These are phyloP conservation scores for Glyphotaelius pellucidus DNA, from an alignment of 2,888 invertebrate species.

Conservation along the genomic window DNA sequence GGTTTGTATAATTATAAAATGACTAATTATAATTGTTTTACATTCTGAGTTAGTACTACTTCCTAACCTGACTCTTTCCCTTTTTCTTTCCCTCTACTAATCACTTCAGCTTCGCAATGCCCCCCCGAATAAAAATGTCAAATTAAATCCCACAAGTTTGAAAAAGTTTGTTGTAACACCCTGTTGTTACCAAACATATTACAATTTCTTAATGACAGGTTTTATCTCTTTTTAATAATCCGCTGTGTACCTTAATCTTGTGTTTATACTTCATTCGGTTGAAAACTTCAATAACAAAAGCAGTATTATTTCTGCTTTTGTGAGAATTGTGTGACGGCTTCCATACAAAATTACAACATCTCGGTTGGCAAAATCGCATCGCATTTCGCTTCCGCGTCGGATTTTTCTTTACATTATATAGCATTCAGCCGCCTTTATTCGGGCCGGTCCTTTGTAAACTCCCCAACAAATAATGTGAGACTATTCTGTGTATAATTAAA, in stretches of 20 bases:
- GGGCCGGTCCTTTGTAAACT: constrained; percentile 24
- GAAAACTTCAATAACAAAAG: not conserved
- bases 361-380: constrained; percentile 13
- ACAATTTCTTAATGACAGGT: not conserved
- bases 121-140: too few relatives aligned
- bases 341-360: constrained; percentile 19
- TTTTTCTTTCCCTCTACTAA: too few relatives aligned
- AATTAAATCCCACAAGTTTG: too few relatives aligned
- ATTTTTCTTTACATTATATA: not conserved
- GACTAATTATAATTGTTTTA: too few relatives aligned
- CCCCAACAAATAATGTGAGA: constrained; percentile 22
- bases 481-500: constrained; percentile 45
- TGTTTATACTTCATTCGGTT: not conserved
- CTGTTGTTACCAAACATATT: too few relatives aligned
- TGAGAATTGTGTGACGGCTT: not conserved
- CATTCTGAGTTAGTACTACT: too few relatives aligned
- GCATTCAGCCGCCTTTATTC: constrained; percentile 23
- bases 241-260: not conserved
- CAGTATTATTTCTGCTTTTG: not conserved
- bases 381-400: constrained; percentile 21
- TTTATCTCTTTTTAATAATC: not conserved
- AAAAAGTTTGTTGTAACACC: too few relatives aligned
- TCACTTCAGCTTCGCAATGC: too few relatives aligned
- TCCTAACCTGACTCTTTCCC: too few relatives aligned
- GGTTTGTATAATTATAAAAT: too few relatives aligned